phyloP scores from a whole-genome alignment of 2,113 vertebrate species.

The Dissostichus mawsoni region DNA sequence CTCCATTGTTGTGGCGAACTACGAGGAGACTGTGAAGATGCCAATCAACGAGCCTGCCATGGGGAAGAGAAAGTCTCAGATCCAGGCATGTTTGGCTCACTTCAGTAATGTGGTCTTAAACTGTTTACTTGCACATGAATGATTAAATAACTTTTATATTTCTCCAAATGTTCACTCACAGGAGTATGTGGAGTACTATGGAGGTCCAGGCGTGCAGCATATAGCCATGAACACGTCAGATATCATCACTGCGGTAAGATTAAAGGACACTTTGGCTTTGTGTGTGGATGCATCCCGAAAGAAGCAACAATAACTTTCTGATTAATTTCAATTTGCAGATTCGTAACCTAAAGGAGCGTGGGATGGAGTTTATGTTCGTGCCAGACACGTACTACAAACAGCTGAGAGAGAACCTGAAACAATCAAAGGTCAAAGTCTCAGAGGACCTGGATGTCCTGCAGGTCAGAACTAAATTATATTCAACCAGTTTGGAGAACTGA shows the following conservation, averaged over 20 bases:
- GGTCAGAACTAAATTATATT: slow-evolving; percentile 76
- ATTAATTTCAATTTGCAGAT: slow-evolving; percentile 80
- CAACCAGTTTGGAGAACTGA: neutral
- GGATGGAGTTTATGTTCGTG: slow-evolving; percentile 92
- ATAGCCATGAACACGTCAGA: slow-evolving; percentile 94
- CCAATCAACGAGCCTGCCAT: slow-evolving; percentile 94
- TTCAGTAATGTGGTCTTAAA: neutral
- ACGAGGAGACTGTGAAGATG: slow-evolving; percentile 97
- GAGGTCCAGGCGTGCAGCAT: slow-evolving; percentile 94
- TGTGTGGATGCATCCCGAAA: neutral
- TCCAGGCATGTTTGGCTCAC: slow-evolving; percentile 84
- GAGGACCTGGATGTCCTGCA: slow-evolving; percentile 89
- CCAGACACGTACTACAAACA: slow-evolving; percentile 90
- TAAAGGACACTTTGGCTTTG: neutral
- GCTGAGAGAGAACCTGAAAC: slow-evolving; percentile 89
- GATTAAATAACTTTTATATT: neutral
- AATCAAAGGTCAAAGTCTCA: slow-evolving; percentile 89
- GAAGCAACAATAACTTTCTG: neutral
- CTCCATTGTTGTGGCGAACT: slow-evolving; percentile 95
- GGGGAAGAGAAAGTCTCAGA: slow-evolving; percentile 94
- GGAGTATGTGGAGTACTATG: slow-evolving; percentile 96
- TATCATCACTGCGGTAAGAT: slow-evolving; percentile 90
- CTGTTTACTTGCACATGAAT: neutral
- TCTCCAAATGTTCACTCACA: slow-evolving; percentile 47
- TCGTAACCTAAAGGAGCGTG: slow-evolving; percentile 90